Percentiles rank a stretch among this genome's conserved stretches.
Conservation (phyloP, 92 coral and sea anemone genomes). For the Nematostella vectensis region DNA sequence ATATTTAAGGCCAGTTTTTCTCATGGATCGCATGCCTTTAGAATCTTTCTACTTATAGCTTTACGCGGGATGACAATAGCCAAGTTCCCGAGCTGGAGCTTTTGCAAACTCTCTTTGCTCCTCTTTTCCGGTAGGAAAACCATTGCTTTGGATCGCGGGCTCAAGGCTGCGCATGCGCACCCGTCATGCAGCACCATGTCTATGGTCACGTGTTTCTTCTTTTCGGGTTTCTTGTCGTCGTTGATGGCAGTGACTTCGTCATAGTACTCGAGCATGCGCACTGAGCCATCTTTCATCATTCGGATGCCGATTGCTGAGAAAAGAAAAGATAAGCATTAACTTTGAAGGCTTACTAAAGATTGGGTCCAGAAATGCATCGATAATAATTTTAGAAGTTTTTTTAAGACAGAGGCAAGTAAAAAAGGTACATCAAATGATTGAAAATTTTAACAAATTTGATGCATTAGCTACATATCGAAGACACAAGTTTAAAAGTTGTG, state of each 20-base stretch:
- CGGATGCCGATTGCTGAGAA: slow-evolving; percentile 15
- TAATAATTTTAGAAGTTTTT: too few relatives aligned
- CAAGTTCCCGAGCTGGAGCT: neutral
- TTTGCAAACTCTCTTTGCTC: neutral
- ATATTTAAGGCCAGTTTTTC: too few relatives aligned
- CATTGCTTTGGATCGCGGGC: slow-evolving; percentile 24
- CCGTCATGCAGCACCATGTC: slow-evolving; percentile 7
- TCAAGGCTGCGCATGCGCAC: slow-evolving; percentile 13
- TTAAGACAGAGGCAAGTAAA: too few relatives aligned
- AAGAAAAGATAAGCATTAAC: neutral
- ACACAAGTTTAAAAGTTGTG: too few relatives aligned
- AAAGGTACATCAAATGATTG: too few relatives aligned
- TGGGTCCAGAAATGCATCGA: too few relatives aligned
- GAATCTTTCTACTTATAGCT: neutral
- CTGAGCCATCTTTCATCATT: slow-evolving; percentile 12
- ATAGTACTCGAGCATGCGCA: slow-evolving; percentile 2
- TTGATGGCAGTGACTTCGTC: neutral
- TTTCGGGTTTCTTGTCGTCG: slow-evolving; percentile 1
- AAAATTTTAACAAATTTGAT: too few relatives aligned
- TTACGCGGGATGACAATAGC: slow-evolving; percentile 16
- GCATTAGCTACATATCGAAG: too few relatives aligned
- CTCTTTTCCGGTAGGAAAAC: slow-evolving; percentile 1
- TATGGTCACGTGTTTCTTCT: slow-evolving; percentile 13
- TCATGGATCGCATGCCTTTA: too few relatives aligned
- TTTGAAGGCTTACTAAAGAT: too few relatives aligned